Evolutionary conservation across 2,797 vertebrate species (phyloP).

Genomic region (Falco biarmicus): DNA sequence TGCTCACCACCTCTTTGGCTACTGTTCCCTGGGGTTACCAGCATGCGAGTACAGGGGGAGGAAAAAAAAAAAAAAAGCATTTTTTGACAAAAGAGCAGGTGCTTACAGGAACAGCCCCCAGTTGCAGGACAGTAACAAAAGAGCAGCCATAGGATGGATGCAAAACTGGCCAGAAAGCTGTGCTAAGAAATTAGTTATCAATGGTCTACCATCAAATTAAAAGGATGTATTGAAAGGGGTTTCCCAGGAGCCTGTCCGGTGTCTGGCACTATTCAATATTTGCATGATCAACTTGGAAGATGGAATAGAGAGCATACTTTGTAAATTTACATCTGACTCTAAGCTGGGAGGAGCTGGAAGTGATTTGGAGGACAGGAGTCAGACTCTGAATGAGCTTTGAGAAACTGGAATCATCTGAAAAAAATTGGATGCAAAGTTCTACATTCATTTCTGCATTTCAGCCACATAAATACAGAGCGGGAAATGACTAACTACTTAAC

Average conservation of each 20-base stretch:
- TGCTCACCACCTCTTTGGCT: not conserved
- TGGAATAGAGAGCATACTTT: not conserved
- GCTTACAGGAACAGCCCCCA: not conserved
- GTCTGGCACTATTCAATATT: slow-evolving; percentile 17
- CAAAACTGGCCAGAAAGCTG: slow-evolving; percentile 41
- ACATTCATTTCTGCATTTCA: slow-evolving; percentile 17
- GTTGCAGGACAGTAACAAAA: slow-evolving; percentile 7
- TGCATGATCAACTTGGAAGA: not conserved
- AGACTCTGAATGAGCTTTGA: not conserved
- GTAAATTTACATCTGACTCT: not conserved
- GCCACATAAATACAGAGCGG: not conserved
- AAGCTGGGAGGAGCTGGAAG: not conserved
- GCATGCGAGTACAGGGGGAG: rapidly evolving
- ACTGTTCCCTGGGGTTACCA: not conserved
- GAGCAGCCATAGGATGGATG: not conserved
- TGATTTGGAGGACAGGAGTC: not conserved
- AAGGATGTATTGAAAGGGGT: not conserved
- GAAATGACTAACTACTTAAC: not conserved
- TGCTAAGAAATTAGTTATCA: not conserved
- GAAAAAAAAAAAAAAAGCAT: not conserved
- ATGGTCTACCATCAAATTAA: not conserved
- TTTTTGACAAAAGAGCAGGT: slow-evolving; percentile 30
- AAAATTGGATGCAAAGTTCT: not conserved
- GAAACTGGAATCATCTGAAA: not conserved
- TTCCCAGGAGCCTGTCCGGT: not conserved